Conservation (phyloP, 1,140 invertebrate genomes). For the Mercenaria mercenaria region DNA sequence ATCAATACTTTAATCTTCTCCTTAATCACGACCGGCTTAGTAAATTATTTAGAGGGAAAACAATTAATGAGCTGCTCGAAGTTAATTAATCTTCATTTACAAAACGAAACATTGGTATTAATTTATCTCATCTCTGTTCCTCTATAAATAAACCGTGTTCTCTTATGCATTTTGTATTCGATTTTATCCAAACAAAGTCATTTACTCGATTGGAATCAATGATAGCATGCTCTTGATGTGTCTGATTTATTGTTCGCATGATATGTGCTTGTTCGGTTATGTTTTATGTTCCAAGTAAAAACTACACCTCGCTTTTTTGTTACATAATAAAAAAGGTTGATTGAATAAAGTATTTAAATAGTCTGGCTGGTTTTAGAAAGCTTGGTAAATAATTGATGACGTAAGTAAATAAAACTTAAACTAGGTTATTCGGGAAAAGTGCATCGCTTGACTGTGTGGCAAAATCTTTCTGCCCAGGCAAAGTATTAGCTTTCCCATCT, state of each 20-base stretch:
- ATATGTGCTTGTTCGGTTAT: neutral
- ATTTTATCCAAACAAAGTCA: conserved; percentile 34
- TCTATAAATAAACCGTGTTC: conserved; percentile 39
- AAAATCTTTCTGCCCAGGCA: too few relatives aligned
- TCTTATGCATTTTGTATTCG: conserved; percentile 39
- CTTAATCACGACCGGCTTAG: neutral
- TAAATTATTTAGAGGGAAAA: conserved; percentile 35
- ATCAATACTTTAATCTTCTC: conserved; percentile 27
- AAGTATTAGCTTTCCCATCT: too few relatives aligned
- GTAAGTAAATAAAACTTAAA: too few relatives aligned
- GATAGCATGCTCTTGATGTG: neutral
- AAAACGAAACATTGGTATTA: conserved; percentile 56
- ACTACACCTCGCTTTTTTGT: neutral
- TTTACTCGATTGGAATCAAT: conserved; percentile 1
- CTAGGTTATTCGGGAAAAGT: too few relatives aligned
- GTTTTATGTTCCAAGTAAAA: neutral
- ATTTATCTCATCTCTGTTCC: conserved; percentile 23
- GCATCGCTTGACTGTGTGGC: too few relatives aligned
- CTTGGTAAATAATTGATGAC: neutral
- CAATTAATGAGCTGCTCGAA: conserved; percentile 29
- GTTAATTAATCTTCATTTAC: conserved; percentile 60
- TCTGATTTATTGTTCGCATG: neutral
- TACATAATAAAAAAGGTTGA: neutral
- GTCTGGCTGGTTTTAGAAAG: neutral
- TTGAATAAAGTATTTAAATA: neutral